phyloP scores from a whole-genome alignment of 2,888 invertebrate genomes.

The Heterodera filipjevi region DNA sequence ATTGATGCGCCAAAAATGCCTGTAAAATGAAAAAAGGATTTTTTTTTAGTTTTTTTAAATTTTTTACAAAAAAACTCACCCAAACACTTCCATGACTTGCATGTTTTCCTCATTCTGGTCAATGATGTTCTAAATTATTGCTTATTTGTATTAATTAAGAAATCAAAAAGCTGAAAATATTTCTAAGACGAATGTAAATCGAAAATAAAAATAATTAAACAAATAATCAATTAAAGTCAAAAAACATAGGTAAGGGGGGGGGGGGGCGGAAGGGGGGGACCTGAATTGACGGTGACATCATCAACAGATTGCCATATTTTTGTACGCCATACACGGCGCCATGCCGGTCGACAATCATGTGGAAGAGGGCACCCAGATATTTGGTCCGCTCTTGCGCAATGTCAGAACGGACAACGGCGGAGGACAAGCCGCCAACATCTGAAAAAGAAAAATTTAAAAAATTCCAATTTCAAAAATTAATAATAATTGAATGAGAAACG shows the following conservation, averaged over 20 bases:
- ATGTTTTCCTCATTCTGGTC: too few relatives aligned
- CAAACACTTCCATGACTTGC: constrained; percentile 62
- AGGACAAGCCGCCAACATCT: constrained; percentile 61
- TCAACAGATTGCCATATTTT: constrained; percentile 18
- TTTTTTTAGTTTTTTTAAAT: constrained; percentile 54
- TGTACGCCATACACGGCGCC: constrained; percentile 43
- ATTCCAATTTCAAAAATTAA: background rate
- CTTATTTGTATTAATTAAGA: constrained; percentile 62
- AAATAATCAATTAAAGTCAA: too few relatives aligned
- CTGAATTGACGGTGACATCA: constrained; percentile 3
- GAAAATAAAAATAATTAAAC: too few relatives aligned
- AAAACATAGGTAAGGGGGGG: too few relatives aligned
- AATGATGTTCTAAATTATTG: too few relatives aligned
- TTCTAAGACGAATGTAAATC: too few relatives aligned
- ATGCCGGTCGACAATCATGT: constrained; percentile 48
- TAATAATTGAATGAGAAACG: too few relatives aligned
- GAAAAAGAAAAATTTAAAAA: constrained; percentile 26
- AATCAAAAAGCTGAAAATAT: constrained; percentile 35
- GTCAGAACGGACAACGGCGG: constrained; percentile 53
- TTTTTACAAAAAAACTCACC: constrained; percentile 54
- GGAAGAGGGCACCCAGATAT: constrained; percentile 60
- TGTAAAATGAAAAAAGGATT: constrained; percentile 39
- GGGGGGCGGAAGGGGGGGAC: too few relatives aligned
- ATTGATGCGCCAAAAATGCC: constrained; percentile 49
- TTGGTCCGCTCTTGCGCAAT: constrained; percentile 59